A percentile compares a stretch with the other conserved stretches of the same genome.
Conservation (phyloP, 2,797 vertebrate species). For the Eurystomus glaucurus region DNA sequence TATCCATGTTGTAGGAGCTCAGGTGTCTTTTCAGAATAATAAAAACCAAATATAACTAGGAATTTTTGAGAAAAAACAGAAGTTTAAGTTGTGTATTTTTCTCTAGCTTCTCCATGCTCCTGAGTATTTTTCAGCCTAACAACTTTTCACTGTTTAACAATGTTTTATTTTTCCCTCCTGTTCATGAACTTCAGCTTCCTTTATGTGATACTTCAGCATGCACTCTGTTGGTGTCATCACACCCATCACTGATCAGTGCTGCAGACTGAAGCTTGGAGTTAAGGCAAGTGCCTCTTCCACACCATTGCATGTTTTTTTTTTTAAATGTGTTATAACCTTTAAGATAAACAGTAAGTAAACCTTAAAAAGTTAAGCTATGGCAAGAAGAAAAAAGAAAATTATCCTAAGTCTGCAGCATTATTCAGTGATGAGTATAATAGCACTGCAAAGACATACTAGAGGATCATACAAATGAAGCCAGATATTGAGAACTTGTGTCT, state of each 20-base stretch:
- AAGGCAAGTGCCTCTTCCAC: slow-evolving; percentile 77
- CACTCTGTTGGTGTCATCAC: slow-evolving; percentile 74
- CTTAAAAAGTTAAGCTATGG: not conserved
- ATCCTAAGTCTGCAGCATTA: slow-evolving; percentile 67
- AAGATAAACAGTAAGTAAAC: slow-evolving; percentile 31
- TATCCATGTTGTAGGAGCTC: not conserved
- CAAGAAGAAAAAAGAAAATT: not conserved
- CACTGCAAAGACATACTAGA: not conserved
- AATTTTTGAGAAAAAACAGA: not conserved
- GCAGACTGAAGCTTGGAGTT: slow-evolving; percentile 75
- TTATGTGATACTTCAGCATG: slow-evolving; percentile 75
- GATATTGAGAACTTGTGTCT: not conserved
- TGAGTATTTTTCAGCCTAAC: slow-evolving; percentile 28
- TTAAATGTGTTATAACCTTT: slow-evolving; percentile 14
- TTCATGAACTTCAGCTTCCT: slow-evolving; percentile 74
- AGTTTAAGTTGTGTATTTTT: not conserved
- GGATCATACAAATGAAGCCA: not conserved
- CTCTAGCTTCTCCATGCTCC: slow-evolving; percentile 22
- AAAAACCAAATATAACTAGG: not conserved
- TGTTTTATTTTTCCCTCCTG: slow-evolving; percentile 70
- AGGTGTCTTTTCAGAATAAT: not conserved
- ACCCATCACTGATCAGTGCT: slow-evolving; percentile 74
- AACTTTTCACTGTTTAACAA: slow-evolving; percentile 54
- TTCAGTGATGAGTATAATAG: slow-evolving; percentile 60
- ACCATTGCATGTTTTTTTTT: slow-evolving; percentile 59